A percentile compares a stretch with the other conserved stretches of the same genome.
Conservation (phyloP, 2,113 vertebrate genomes). For the Rhinoderma darwinii region DNA sequence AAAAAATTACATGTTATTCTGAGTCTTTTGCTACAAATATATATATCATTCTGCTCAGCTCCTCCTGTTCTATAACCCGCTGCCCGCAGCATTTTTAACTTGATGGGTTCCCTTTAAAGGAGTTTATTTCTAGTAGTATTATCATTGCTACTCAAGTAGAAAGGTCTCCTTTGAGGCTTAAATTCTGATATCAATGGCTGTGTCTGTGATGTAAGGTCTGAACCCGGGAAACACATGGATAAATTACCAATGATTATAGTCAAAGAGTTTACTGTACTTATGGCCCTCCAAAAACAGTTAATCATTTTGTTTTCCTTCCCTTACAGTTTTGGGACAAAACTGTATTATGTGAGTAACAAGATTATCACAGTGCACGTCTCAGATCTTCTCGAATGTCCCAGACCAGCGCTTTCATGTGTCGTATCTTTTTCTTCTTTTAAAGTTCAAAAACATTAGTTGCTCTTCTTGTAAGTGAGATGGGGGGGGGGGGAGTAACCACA, state of each 20-base stretch:
- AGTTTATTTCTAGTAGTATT: no score
- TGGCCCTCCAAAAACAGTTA: neutral
- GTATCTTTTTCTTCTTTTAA: neutral
- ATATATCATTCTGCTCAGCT: no score
- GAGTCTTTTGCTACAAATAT: no score
- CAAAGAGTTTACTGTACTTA: neutral
- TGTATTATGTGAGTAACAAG: conserved; percentile 1
- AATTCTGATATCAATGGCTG: no score
- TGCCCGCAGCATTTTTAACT: no score
- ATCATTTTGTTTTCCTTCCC: neutral
- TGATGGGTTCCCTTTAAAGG: no score
- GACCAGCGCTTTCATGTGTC: neutral
- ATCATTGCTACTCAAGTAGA: no score
- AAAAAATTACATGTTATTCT: no score
- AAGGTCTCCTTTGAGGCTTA: neutral
- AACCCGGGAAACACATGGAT: neutral
- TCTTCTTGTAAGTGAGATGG: neutral
- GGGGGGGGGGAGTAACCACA: neutral
- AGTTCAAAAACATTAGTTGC: neutral
- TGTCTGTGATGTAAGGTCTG: neutral
- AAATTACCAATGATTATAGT: neutral
- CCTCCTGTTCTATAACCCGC: no score
- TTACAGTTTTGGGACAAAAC: neutral
- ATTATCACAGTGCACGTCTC: neutral
- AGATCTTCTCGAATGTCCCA: conserved; percentile 14